Percentiles rank a stretch among this genome's conserved stretches.
These are phyloP conservation scores for Bombylius discolor DNA, from an alignment of 2,888 invertebrate species.

Conservation along the genomic window DNA sequence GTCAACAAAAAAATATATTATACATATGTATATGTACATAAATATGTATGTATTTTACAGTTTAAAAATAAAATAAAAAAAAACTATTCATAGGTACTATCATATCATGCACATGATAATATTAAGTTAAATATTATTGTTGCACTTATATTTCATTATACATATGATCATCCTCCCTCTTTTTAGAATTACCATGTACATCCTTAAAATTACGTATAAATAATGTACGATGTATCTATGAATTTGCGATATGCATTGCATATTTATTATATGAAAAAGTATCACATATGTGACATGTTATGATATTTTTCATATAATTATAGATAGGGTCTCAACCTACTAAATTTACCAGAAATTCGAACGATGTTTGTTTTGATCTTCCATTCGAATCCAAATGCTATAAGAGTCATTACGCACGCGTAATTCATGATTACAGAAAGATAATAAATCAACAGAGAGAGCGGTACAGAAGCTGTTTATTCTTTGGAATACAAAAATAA, in stretches of 20 bases:
- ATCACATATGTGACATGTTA: no score
- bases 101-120: no score
- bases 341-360: not conserved
- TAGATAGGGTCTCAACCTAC: no score
- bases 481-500: not conserved
- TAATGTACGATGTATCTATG: not conserved
- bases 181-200: not conserved
- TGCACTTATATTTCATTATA: no score
- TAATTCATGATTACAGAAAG: slow-evolving; percentile 8
- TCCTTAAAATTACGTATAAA: slow-evolving; percentile 13
- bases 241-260: no score
- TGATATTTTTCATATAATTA: no score
- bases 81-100: not conserved
- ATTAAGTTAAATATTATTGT: no score
- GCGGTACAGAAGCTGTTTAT: not conserved
- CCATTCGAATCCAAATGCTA: slow-evolving; percentile 6
- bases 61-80: not conserved
- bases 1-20: no score
- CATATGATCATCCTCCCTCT: no score
- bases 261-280: no score
- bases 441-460: slow-evolving; percentile 11
- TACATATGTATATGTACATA: not conserved
- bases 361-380: slow-evolving; percentile 8
- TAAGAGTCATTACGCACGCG: slow-evolving; percentile 9
- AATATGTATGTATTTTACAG: not conserved